Evolutionary conservation across 2,888 invertebrate species (phyloP), one percentile per base, ranked within the genome.

Genomic region (Thelaira solivaga): DNA sequence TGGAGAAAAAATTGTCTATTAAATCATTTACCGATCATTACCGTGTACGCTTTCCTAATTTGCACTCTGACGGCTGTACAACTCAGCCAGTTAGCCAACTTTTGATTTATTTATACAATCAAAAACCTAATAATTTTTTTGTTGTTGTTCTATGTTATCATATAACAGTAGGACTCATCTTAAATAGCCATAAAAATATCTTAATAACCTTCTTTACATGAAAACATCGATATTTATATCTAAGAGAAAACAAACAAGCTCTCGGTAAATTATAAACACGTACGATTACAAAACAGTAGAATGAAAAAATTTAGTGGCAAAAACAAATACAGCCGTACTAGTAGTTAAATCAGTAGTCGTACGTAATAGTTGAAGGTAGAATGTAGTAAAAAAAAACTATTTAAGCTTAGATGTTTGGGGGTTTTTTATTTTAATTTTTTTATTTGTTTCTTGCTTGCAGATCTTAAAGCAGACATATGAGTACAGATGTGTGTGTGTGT

Each of bases 171-270:
- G 73, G 72, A 65, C 45, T 65, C 59, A 36, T 11, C 69, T 73
- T 78, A 78, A 78, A 78, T 77, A 39, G 61, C n/a, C 74, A 75
- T 78, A 69, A 78, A 72, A 71, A 26, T 59, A 20, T 39, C 59
- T 69, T 65, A 78, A 74, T 74, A 78, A 74, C 51, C 47, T 51
- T 68, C 43, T 67, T 76, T 65, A 73, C 53, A 73, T 64, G 26
- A 61, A 76, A 76, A 43, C 53, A 39, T 53, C 64, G 22, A 55
- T 8, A 68, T 41, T 69, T 51, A 69, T 59, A 53, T 59, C 57
- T 41, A 31, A 65, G 29, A 26, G 41, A 43, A 74, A 20, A 49
- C 49, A 49, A 73, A 59, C 43, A 59, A 39, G 31, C 16, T 11
- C 39, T 59, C 26, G 20, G 8, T 61, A 39, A 36, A 45, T 51